These are phyloP conservation scores for Vanessa cardui DNA, from an alignment of 2,888 invertebrate species.

Conservation along the genomic window DNA sequence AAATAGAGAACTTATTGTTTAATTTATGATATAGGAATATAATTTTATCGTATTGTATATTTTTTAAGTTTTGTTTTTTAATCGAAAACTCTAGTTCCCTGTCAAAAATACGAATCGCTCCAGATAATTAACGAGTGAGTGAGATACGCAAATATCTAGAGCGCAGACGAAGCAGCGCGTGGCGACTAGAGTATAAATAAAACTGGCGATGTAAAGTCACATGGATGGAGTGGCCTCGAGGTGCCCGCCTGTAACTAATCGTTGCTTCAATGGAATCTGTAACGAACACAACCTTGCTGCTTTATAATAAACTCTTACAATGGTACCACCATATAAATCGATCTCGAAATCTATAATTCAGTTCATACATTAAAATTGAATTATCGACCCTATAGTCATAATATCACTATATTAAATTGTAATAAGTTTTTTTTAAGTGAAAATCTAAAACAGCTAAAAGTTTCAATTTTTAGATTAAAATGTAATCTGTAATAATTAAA, in stretches of 20 bases:
- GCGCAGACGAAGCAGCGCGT: conserved; percentile 1
- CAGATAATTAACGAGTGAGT: not conserved
- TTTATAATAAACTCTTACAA: conserved; percentile 19
- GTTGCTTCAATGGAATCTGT: conserved; percentile 53
- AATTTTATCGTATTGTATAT: too few species aligned
- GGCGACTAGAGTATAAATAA: conserved; percentile 16
- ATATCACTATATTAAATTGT: too few species aligned
- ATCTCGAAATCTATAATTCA: too few species aligned
- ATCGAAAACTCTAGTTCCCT: not conserved
- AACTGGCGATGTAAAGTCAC: conserved; percentile 30
- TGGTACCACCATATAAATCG: not conserved
- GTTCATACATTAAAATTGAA: too few species aligned
- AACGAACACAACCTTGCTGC: conserved; percentile 33
- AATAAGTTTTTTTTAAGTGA: too few species aligned
- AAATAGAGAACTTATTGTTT: too few species aligned
- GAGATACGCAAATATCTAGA: conserved; percentile 4
- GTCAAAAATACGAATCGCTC: not conserved
- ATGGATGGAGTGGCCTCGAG: conserved; percentile 50
- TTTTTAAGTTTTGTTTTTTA: too few species aligned
- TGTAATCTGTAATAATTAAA: too few species aligned
- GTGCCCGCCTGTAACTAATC: conserved; percentile 58
- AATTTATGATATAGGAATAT: too few species aligned
- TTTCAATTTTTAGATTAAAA: too few species aligned
- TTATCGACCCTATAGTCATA: too few species aligned
- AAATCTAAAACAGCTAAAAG: too few species aligned